phyloP scores from a whole-genome alignment of 2,797 vertebrate genomes.

The Pelochelys cantorii region DNA sequence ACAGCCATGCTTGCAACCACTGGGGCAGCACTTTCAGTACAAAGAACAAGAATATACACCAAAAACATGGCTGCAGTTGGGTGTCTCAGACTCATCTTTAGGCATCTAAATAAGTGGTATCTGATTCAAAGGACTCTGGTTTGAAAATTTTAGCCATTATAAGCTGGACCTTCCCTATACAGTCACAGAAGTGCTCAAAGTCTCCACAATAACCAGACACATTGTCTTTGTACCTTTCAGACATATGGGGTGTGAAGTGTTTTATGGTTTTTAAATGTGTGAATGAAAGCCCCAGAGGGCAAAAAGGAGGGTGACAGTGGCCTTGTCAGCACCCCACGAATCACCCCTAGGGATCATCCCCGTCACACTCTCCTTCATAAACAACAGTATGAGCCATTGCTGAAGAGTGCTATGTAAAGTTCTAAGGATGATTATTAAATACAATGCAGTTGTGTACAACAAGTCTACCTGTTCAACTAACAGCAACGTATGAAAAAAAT shows the following conservation, averaged over 20 bases:
- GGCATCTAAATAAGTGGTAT: neutral
- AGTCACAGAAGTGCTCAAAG: neutral
- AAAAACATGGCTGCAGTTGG: neutral
- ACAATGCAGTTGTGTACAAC: neutral
- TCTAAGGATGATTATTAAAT: neutral
- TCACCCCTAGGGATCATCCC: no score
- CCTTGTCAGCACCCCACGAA: no score
- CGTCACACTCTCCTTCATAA: neutral
- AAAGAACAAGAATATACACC: neutral
- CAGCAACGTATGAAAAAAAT: neutral
- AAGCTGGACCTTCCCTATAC: neutral
- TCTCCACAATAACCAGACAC: neutral
- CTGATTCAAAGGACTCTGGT: neutral
- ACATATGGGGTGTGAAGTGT: no score
- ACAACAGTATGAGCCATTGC: neutral
- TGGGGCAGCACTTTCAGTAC: neutral
- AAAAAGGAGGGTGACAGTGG: no score
- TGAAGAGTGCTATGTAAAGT: neutral
- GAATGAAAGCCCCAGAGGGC: no score
- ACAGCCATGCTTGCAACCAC: constrained; percentile 6
- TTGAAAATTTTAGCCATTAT: neutral
- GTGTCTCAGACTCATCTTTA: neutral
- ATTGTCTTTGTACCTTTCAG: neutral
- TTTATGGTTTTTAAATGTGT: no score
- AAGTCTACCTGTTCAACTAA: neutral